Percentiles rank a stretch among this genome's conserved stretches.
Evolutionary conservation across 2,797 vertebrate genomes (phyloP).

Genomic region (Taeniopygia guttata): DNA sequence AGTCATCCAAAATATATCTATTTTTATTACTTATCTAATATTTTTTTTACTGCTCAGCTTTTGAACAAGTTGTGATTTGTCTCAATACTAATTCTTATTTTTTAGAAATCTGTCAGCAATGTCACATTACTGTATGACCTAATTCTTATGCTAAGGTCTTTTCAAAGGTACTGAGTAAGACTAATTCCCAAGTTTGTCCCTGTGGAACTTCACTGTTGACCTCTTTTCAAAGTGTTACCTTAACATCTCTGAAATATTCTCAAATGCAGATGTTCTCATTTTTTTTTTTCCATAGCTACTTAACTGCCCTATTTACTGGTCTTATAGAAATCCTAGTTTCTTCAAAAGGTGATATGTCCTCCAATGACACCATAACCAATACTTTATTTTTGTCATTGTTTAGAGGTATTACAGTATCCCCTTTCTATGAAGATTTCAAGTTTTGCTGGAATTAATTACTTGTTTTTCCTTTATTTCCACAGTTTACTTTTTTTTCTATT

Average conservation of each 20-base stretch:
- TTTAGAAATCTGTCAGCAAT: background rate
- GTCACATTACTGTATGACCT: background rate
- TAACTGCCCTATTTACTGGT: conserved; percentile 1
- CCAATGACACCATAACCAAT: background rate
- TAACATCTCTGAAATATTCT: background rate
- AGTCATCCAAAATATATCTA: background rate
- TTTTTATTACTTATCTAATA: background rate
- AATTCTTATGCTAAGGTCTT: conserved; percentile 6
- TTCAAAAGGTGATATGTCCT: background rate
- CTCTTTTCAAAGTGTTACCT: background rate
- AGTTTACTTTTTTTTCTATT: background rate
- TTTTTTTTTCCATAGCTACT: background rate
- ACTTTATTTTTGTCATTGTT: background rate
- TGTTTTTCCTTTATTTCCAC: background rate
- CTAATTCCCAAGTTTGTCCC: background rate
- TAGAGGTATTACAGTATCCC: background rate
- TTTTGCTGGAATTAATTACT: background rate
- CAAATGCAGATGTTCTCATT: background rate
- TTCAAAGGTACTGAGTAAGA: background rate
- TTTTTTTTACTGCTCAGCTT: background rate
- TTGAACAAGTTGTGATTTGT: background rate
- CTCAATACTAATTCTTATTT: background rate
- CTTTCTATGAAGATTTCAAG: background rate
- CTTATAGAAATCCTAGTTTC: background rate
- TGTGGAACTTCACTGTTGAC: background rate